phyloP scores from a whole-genome alignment of 2,797 vertebrate species.

The Brachyalestes nurse region DNA sequence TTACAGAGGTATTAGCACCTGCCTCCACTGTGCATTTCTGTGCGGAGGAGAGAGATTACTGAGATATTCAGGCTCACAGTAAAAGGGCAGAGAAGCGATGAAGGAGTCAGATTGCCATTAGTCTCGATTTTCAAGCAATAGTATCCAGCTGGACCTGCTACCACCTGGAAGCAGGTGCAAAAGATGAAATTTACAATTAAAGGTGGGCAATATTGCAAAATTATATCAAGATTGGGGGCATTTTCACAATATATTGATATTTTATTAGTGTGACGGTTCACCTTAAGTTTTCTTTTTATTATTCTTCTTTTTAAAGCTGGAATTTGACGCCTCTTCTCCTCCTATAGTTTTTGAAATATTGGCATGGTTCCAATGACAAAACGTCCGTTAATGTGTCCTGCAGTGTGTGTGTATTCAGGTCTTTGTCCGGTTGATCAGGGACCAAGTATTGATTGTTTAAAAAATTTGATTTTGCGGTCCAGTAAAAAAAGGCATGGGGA shows the following conservation, averaged over 20 bases:
- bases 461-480: too few relatives aligned
- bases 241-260: background rate
- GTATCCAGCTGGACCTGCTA: background rate
- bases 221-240: background rate
- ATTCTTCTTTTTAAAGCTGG: too few relatives aligned
- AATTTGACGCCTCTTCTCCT: too few relatives aligned
- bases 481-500: too few relatives aligned
- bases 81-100: background rate
- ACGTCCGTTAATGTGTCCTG: too few relatives aligned
- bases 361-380: too few relatives aligned
- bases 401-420: too few relatives aligned
- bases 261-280: too few relatives aligned
- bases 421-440: too few relatives aligned
- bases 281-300: too few relatives aligned
- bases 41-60: background rate
- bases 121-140: background rate
- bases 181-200: background rate
- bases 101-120: constrained; percentile 8
- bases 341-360: too few relatives aligned
- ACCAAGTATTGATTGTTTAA: too few relatives aligned
- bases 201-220: background rate
- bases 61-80: background rate
- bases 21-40: constrained; percentile 5
- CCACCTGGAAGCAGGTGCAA: background rate
- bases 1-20: constrained; percentile 39